phyloP scores from a whole-genome alignment of 1,140 invertebrate genomes.

The Cydia amplana region DNA sequence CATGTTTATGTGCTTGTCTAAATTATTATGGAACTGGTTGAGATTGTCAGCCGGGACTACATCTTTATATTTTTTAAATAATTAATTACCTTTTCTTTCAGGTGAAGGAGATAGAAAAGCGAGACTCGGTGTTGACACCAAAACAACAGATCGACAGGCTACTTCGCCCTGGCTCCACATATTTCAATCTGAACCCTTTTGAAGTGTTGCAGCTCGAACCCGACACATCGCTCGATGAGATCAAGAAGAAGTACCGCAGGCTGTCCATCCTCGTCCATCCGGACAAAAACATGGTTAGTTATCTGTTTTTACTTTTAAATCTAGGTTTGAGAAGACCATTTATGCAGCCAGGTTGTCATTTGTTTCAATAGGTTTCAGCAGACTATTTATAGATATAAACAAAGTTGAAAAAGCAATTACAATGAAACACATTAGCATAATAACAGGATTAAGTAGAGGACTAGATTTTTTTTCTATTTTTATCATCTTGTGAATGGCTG shows the following conservation, averaged over 20 bases:
- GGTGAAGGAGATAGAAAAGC: slow-evolving; percentile 97
- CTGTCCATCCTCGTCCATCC: slow-evolving; percentile 99
- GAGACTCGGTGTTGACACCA: slow-evolving; percentile 93
- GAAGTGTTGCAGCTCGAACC: slow-evolving; percentile 98
- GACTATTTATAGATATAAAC: not conserved
- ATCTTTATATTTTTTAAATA: no score
- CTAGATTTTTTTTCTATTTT: not conserved
- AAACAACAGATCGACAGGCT: slow-evolving; percentile 97
- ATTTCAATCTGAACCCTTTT: slow-evolving; percentile 98
- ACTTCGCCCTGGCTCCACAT: slow-evolving; percentile 95
- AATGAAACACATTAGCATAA: not conserved
- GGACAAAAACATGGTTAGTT: slow-evolving; percentile 91
- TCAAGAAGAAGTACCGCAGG: slow-evolving; percentile 97
- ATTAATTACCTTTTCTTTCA: slow-evolving; percentile 75
- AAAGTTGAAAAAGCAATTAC: not conserved
- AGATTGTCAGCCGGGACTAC: not conserved
- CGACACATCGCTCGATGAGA: slow-evolving; percentile 91
- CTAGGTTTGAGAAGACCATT: not conserved
- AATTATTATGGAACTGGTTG: not conserved
- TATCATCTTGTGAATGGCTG: slow-evolving; percentile 14
- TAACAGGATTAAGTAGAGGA: not conserved
- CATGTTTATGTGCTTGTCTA: not conserved
- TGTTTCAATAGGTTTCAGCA: slow-evolving; percentile 8
- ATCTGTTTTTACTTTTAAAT: not conserved
- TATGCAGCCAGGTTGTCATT: not conserved